Conservation (phyloP, 2,888 invertebrate species). For the Crioceris asparagi region DNA sequence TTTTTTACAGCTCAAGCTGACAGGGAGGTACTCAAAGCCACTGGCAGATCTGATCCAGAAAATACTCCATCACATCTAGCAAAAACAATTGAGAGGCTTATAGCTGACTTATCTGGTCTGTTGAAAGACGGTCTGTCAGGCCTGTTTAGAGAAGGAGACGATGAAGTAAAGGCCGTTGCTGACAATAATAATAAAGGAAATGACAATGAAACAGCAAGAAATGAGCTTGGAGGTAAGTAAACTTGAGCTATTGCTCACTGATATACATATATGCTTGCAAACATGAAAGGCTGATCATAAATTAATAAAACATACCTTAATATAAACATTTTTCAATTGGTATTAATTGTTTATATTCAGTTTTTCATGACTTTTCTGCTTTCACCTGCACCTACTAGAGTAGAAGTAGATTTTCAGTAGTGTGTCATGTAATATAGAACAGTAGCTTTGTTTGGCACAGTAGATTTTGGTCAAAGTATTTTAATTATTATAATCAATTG, state of each 20-base stretch:
- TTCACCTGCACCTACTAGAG: too few relatives aligned
- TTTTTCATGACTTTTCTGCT: too few relatives aligned
- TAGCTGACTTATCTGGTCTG: conserved; percentile 30
- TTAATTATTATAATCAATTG: too few relatives aligned
- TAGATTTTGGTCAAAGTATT: too few relatives aligned
- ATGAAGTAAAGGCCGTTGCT: conserved; percentile 21
- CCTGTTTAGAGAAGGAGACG: conserved; percentile 29
- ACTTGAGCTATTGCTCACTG: too few relatives aligned
- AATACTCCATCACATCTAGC: conserved; percentile 29
- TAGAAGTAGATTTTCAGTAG: conserved; percentile 20
- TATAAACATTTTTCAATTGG: too few relatives aligned
- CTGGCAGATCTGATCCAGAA: conserved; percentile 22
- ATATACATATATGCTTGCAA: too few relatives aligned
- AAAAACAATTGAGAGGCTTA: conserved; percentile 27
- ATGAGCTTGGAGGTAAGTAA: conserved; percentile 20
- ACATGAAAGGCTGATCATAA: too few relatives aligned
- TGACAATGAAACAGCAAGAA: conserved; percentile 12
- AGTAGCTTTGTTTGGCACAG: conserved; percentile 15
- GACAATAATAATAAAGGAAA: conserved; percentile 16
- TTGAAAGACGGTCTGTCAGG: conserved; percentile 30
- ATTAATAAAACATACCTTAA: too few relatives aligned
- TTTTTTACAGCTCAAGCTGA: conserved; percentile 32
- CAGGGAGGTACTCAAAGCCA: conserved; percentile 19
- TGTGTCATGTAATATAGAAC: too few relatives aligned
- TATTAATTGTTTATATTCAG: too few relatives aligned